Conservation (phyloP, 2,888 invertebrate genomes). For the Euproctis similis region DNA sequence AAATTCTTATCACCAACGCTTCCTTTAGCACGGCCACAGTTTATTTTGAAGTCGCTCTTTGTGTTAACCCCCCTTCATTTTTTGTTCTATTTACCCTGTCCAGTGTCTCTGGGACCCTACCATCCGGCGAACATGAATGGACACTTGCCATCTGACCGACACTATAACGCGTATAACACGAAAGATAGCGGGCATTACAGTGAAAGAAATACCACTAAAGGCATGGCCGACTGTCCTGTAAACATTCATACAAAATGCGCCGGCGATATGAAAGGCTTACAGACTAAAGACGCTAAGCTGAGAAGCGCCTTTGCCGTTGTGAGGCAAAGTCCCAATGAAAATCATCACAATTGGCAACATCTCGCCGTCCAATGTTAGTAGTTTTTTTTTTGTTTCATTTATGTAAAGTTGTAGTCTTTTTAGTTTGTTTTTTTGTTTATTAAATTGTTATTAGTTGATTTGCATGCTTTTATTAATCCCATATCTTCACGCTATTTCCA, state of each 20-base stretch:
- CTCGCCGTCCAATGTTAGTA: constrained; percentile 81
- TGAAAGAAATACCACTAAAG: constrained; percentile 67
- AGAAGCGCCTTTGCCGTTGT: constrained; percentile 79
- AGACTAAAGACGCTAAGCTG: constrained; percentile 69
- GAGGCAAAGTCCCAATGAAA: constrained; percentile 73
- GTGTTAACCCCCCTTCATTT: constrained; percentile 64
- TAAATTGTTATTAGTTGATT: constrained; percentile 13
- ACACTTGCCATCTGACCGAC: constrained; percentile 63
- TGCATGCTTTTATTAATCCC: constrained; percentile 13
- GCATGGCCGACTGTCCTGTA: constrained; percentile 62
- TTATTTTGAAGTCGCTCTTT: constrained; percentile 72
- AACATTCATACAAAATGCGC: constrained; percentile 70
- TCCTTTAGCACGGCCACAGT: constrained; percentile 41
- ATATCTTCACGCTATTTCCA: too few species aligned
- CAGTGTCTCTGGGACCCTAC: constrained; percentile 71
- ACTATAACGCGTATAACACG: constrained; percentile 69
- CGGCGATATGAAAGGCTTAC: constrained; percentile 58
- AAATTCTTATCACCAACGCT: constrained; percentile 45
- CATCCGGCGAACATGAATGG: constrained; percentile 68
- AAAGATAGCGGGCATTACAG: constrained; percentile 70
- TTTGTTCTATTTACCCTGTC: constrained; percentile 52
- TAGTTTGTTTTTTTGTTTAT: constrained; percentile 25
- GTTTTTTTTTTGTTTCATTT: constrained; percentile 49
- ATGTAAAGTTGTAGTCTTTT: constrained; percentile 26
- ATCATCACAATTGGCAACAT: constrained; percentile 76